Evolutionary conservation across 2,888 invertebrate species (phyloP), one percentile per base, ranked within the genome.

Genomic region (Nomada lathburiana): DNA sequence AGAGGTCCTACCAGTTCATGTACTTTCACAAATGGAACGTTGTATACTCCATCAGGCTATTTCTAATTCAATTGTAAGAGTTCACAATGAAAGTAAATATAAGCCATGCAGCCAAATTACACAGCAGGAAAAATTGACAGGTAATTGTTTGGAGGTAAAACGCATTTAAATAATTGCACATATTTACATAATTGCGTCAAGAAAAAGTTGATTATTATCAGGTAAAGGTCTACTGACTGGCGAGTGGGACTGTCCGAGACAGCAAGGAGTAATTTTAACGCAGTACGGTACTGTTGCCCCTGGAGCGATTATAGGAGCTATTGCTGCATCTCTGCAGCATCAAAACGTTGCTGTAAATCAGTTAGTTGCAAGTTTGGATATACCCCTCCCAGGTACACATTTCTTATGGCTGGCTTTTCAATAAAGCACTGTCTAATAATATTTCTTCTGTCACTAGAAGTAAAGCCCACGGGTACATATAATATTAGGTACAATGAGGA

Each of bases 211-310:
- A 60, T 18, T 36, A 55, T 47, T 69, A 50, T 10, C 13, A 91
- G 91, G 82, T 70, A 86, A 80, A 86, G 75, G 77, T 47, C 69
- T 76, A 68, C 80, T 85, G 36, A 85, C 80, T 86, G 90, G 94
- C 36, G 88, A 91, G 71, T 95, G 95, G 88, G 92, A 95, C 86
- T 96, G 96, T 90, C 96, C 96, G 0, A 94, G 96, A 79, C 96
- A 96, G 94, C 94, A 95, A 52, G 97, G 97, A 1, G 95, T 96
- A 0, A 94, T 97, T 13, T 94, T 95, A 90, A 96, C 96, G 0
- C 94, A 94, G 4, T 96, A 95, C 95, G 96, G 96, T 2, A 94
- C 95, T 0, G 91, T 96, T 82, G 94, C 96, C 7, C 94, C 95
- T 0, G 96, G 96, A 0, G 95, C 95, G 2, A 89, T 96, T 11